Conservation (phyloP, 2,888 invertebrate genomes). For the Colletes collaris region DNA sequence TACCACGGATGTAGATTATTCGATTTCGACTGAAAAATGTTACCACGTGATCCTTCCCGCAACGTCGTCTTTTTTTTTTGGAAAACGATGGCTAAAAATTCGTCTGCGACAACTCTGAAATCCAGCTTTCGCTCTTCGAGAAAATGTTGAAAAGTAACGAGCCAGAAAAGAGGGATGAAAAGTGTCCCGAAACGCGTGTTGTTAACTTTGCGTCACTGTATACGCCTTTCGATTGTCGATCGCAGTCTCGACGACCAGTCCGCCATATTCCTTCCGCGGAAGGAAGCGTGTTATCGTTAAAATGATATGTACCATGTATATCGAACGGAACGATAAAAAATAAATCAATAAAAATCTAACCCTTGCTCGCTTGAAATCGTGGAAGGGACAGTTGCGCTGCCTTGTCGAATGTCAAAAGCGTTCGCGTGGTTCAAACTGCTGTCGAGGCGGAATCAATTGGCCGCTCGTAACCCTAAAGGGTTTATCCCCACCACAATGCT, state of each 20-base stretch:
- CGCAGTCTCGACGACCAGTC: neutral
- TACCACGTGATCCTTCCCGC: neutral
- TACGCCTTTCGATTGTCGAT: neutral
- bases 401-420: neutral
- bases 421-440: neutral
- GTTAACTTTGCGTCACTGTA: neutral
- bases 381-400: neutral
- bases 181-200: neutral
- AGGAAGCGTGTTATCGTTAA: neutral
- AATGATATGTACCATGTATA: constrained; percentile 1
- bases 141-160: no score
- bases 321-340: constrained; percentile 28
- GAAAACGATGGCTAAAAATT: neutral
- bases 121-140: no score
- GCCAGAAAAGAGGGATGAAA: no score
- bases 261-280: neutral
- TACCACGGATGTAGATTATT: no score
- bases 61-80: neutral
- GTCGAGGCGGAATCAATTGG: constrained; percentile 1
- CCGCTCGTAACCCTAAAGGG: neutral
- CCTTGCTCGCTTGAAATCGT: neutral
- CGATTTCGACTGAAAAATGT: no score
- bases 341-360: constrained; percentile 25
- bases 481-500: no score
- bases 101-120: no score